A percentile compares a stretch with the other conserved stretches of the same genome.
phyloP scores from a whole-genome alignment of 2,113 vertebrate genomes.

The Bungarus multicinctus region DNA sequence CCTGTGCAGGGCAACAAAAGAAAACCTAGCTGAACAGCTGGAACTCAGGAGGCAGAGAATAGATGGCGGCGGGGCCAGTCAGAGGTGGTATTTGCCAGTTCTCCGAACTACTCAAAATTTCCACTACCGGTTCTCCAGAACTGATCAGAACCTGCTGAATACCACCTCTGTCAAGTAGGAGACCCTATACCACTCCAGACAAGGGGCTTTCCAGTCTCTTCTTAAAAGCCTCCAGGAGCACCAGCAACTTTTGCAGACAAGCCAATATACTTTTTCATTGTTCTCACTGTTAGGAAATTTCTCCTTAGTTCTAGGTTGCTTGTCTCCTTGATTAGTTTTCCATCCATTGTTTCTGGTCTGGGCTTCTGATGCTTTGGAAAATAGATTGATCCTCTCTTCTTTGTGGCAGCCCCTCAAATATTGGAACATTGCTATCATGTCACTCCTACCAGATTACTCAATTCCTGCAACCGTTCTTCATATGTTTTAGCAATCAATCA shows the following conservation, averaged over 20 bases:
- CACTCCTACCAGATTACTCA: neutral
- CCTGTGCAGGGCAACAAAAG: no score
- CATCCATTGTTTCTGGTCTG: neutral
- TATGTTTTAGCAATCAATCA: neutral
- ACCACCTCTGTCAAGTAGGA: no score
- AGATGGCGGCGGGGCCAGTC: no score
- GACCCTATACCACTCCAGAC: no score
- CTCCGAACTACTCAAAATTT: no score
- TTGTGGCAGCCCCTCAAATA: neutral
- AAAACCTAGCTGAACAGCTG: no score
- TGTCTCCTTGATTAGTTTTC: neutral
- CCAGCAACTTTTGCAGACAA: neutral
- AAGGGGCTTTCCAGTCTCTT: no score
- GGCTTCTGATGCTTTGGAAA: neutral
- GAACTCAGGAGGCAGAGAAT: no score
- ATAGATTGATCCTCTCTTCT: neutral
- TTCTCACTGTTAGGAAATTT: neutral
- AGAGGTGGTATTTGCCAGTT: no score
- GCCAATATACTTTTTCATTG: neutral
- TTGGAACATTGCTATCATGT: neutral
- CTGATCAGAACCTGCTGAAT: no score
- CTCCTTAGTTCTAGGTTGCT: neutral
- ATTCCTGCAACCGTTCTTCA: neutral
- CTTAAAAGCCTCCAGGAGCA: no score
- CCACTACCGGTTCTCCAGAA: no score